Percentiles rank a stretch among this genome's conserved stretches.
These are phyloP conservation scores for Anoncus sp. DNA, from an alignment of 2,888 invertebrate species.

Conservation along the genomic window DNA sequence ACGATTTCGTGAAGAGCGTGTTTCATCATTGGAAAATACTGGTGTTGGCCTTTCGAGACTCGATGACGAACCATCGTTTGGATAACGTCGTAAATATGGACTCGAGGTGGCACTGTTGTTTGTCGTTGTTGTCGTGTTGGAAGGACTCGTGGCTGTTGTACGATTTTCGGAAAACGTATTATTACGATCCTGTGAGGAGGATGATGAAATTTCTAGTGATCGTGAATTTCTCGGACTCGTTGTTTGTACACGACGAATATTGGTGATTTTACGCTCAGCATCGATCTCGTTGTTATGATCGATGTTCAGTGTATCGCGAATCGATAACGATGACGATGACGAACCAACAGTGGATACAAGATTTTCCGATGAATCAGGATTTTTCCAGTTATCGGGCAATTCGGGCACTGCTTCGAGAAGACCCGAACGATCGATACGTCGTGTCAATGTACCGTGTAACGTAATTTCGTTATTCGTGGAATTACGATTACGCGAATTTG, in stretches of 20 bases:
- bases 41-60: constrained; percentile 60
- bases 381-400: constrained; percentile 75
- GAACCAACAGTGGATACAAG: no score
- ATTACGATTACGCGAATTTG: constrained; percentile 49
- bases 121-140: constrained; percentile 44
- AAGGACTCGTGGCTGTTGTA: constrained; percentile 36
- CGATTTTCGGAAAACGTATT: constrained; percentile 30
- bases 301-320: no score
- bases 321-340: no score
- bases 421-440: constrained; percentile 76
- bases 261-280: constrained; percentile 45
- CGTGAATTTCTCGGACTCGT: constrained; percentile 41
- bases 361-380: no score
- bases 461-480: constrained; percentile 65
- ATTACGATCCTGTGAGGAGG: no score
- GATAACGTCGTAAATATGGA: constrained; percentile 62
- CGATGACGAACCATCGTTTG: constrained; percentile 33
- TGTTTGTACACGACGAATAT: constrained; percentile 18
- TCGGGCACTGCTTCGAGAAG: constrained; percentile 80
- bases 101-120: constrained; percentile 23
- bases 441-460: constrained; percentile 69
- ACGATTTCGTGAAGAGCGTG: constrained; percentile 1
- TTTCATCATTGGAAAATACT: constrained; percentile 36
- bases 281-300: no score
- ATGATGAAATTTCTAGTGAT: no score